A percentile compares a stretch with the other conserved stretches of the same genome.
Evolutionary conservation across 1,140 invertebrate genomes (phyloP).

Genomic region (Calycopis cecrops): DNA sequence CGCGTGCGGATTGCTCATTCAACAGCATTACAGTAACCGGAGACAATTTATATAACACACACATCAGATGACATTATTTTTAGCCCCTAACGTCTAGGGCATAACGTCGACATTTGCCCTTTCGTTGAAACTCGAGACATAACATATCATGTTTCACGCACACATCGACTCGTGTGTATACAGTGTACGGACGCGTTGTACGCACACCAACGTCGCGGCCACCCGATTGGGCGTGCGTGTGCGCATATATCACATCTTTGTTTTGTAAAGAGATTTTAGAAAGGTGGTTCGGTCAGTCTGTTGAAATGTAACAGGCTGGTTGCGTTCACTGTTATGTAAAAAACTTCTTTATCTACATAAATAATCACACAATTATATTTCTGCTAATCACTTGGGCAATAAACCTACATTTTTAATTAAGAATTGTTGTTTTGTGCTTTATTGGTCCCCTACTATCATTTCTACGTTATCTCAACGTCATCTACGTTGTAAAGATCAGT

Average conservation of each 20-base stretch:
- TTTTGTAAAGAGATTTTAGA: conserved; percentile 69
- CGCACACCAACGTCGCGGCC: conserved; percentile 28
- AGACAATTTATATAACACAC: conserved; percentile 20
- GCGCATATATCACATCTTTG: conserved; percentile 60
- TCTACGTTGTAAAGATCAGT: too few relatives aligned
- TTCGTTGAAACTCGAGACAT: conserved; percentile 38
- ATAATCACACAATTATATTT: conserved; percentile 15
- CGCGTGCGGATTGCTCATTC: not conserved
- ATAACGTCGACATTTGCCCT: conserved; percentile 33
- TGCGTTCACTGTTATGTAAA: conserved; percentile 40
- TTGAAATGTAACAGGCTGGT: conserved; percentile 40
- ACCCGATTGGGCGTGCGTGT: conserved; percentile 42
- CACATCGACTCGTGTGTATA: conserved; percentile 27
- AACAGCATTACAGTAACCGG: conserved; percentile 5
- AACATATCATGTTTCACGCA: conserved; percentile 44
- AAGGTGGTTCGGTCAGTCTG: conserved; percentile 45
- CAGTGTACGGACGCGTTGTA: conserved; percentile 23
- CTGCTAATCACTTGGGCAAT: conserved; percentile 6
- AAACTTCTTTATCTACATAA: conserved; percentile 21
- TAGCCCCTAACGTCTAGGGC: not conserved
- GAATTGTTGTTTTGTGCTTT: not conserved
- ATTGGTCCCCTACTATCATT: not conserved
- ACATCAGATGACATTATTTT: conserved; percentile 11
- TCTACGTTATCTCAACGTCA: too few relatives aligned
- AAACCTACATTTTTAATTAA: conserved; percentile 11